A percentile compares a stretch with the other conserved stretches of the same genome.
These are phyloP conservation scores for Sebastes vulpes DNA, from an alignment of 2,797 vertebrate species.

Conservation along the genomic window DNA sequence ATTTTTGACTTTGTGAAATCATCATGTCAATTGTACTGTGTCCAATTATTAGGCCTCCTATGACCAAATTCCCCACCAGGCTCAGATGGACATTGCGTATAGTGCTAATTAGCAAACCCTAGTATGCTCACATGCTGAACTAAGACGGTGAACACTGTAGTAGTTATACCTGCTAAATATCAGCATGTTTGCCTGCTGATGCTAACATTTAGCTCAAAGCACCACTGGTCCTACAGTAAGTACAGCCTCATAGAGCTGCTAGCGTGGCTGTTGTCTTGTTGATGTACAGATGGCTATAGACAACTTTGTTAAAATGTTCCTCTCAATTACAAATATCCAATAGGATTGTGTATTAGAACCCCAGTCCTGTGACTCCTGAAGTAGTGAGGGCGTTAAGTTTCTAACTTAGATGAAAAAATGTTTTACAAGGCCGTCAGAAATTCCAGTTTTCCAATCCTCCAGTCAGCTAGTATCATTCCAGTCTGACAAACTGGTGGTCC, in stretches of 20 bases:
- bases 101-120: background rate
- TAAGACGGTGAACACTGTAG: background rate
- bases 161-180: background rate
- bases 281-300: background rate
- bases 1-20: background rate
- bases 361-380: background rate
- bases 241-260: background rate
- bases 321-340: background rate
- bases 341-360: background rate
- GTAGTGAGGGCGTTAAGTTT: background rate
- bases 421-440: background rate
- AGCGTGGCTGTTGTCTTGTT: background rate
- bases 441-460: conserved; percentile 6
- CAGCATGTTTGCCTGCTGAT: background rate
- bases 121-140: background rate
- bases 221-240: background rate
- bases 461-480: conserved; percentile 7
- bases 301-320: background rate
- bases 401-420: background rate
- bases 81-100: background rate
- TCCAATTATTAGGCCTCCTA: background rate
- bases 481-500: conserved; percentile 6
- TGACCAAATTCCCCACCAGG: background rate
- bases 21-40: background rate
- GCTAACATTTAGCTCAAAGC: background rate